phyloP scores from a whole-genome alignment of 2,888 invertebrate genomes.

The Byasa hedistus region DNA sequence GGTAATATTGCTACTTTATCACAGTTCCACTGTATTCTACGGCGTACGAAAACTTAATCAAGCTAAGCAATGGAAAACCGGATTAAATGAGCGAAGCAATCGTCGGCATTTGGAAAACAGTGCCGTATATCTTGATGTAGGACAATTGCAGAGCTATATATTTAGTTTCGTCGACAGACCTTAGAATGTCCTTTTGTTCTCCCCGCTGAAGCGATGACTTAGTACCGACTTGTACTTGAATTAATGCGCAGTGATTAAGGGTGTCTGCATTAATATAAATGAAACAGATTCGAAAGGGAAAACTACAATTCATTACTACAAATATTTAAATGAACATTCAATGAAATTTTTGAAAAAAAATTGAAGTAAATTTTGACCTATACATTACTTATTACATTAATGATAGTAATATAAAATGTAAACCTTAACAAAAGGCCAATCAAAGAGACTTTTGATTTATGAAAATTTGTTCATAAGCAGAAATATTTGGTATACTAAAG shows the following conservation, averaged over 20 bases:
- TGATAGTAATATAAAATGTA: too few relatives aligned
- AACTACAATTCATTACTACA: background rate
- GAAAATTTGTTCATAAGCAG: too few relatives aligned
- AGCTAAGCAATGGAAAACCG: constrained; percentile 28
- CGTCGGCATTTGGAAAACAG: constrained; percentile 31
- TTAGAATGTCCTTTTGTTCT: constrained; percentile 28
- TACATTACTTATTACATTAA: too few relatives aligned
- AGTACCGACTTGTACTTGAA: constrained; percentile 13
- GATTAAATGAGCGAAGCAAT: constrained; percentile 29
- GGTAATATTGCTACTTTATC: constrained; percentile 14
- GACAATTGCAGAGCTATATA: constrained; percentile 31
- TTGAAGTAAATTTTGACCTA: too few relatives aligned
- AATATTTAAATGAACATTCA: background rate
- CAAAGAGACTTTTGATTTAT: too few relatives aligned
- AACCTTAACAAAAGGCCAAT: too few relatives aligned
- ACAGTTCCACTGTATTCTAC: constrained; percentile 16
- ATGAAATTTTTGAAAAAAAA: background rate
- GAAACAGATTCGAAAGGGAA: background rate
- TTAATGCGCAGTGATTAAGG: constrained; percentile 11
- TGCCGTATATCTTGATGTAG: constrained; percentile 29
- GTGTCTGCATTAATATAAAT: background rate
- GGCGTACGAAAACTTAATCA: constrained; percentile 29
- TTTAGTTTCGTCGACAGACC: constrained; percentile 30
- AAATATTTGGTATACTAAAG: too few relatives aligned
- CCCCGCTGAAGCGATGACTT: constrained; percentile 16